Evolutionary conservation across 2,797 vertebrate genomes (phyloP), one percentile per base, ranked within the genome.

Genomic region (Arremon aurantiirostris): DNA sequence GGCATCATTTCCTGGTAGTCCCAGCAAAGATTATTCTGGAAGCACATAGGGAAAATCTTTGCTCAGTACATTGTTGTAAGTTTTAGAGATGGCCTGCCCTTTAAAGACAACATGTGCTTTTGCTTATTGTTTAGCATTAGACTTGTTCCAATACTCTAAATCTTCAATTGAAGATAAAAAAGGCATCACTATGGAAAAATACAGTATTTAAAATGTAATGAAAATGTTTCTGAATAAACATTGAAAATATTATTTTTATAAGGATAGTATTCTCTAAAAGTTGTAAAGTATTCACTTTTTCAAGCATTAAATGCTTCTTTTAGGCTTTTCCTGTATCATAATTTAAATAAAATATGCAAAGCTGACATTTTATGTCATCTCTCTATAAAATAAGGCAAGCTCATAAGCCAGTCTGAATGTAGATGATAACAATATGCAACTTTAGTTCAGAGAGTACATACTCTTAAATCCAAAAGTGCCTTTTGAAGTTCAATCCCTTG

Each of bases 341-440:
- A 71, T 92, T 94, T 82, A 95, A 90, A 82, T 89, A 94, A 95
- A 88, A 90, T 95, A 89, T 93, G 70, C 80, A 95, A 95, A 96
- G 37, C 88, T 82, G 86, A 73, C 73, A 79, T 78, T 90, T 93
- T 78, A 53, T 86, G 47, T 72, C 70, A 39, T 82, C 44, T 82
- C 41, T 82, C 53, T 84, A 26, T 84, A 89, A 96, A 95, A 89
- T 53, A 92, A 56, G 60, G 35, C 37, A 93, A 86, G 82, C 22
- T 90, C 27, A 89, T 86, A 89, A 90, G 84, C 47, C 63, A 79
- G 32, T 70, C 56, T 82, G 66, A 90, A 89, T 68, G 60, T 2
- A 92, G 78, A 77, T 3, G 52, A 86, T 93, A 92, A 55, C 9
- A 78, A 71, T 52, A 86, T 39, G 70, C 34, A 85, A 37, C 66